Evolutionary conservation across 2,797 vertebrate species (phyloP).

Genomic region (Ataeniobius toweri): DNA sequence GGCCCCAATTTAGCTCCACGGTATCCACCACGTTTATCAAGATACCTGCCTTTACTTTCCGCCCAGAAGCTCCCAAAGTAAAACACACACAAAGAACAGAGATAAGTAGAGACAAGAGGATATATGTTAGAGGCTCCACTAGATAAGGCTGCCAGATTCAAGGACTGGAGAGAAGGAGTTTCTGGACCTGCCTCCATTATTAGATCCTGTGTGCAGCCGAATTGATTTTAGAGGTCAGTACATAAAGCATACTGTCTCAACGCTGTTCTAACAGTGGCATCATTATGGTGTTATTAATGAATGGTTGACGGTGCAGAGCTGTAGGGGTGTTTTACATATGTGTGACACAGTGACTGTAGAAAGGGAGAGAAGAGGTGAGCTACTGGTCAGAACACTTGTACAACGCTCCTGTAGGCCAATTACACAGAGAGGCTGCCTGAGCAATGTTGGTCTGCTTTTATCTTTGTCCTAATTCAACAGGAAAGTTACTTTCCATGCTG

Average conservation of each 20-base stretch:
- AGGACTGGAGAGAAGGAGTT: constrained; percentile 18
- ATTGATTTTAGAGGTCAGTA: constrained; percentile 73
- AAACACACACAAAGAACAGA: constrained; percentile 26
- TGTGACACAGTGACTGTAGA: constrained; percentile 49
- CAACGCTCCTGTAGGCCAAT: constrained; percentile 9
- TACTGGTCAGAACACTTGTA: constrained; percentile 4
- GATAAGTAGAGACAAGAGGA: constrained; percentile 32
- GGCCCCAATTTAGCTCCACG: constrained; percentile 9
- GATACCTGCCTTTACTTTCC: constrained; percentile 41
- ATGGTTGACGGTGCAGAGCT: constrained; percentile 20
- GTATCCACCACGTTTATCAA: constrained; percentile 28
- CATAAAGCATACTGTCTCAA: constrained; percentile 66
- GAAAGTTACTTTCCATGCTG: not conserved
- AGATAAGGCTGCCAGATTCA: constrained; percentile 17
- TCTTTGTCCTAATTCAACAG: not conserved
- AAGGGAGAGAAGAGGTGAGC: constrained; percentile 18
- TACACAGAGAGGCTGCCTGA: constrained; percentile 10
- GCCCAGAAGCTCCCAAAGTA: constrained; percentile 23
- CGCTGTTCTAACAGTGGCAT: constrained; percentile 66
- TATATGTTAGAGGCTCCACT: constrained; percentile 29
- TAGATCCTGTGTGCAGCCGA: constrained; percentile 56
- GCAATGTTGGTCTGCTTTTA: not conserved
- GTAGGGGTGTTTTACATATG: constrained; percentile 63
- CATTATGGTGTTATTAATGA: constrained; percentile 71
- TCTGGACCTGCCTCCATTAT: constrained; percentile 56